Base-by-base conservation (phyloP, 2,113 vertebrate species). In the Eulacestoma nigropectus region DNA sequence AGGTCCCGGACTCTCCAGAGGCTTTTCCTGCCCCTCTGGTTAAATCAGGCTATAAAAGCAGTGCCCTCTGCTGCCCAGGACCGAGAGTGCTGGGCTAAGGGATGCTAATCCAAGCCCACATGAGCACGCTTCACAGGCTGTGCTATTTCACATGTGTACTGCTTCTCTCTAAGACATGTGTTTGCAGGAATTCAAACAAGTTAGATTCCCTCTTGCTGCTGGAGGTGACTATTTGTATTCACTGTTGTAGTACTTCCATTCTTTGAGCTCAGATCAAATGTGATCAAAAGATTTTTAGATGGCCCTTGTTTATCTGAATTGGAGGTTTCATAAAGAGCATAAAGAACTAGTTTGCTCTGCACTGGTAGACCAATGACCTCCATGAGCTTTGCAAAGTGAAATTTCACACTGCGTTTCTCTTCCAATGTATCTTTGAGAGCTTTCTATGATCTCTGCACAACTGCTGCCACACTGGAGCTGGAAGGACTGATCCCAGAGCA, bases 41-140 rank as follows among this genome's bases (percentile, higher is more conserved):
- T 70, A 39, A 59, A 59, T 32, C 64, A 27, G 79, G 30, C 68
- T 70, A 55, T 53, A 84, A 77, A 89, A 87, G 83, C 55, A 90
- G 83, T 93, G 95, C 94, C 95, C 93, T 92, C 94, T 97, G 68
- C 80, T 92, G 95, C 83, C 89, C 55, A 80, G 85, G 95, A 89
- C 68, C 33, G 59, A 69, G 6, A 63, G 50, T 64, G 72, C 47
- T 76, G 87, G 33, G 32, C 70, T 46, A 5, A 25, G 25, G 39
- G 46, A 35, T 22, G 46, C 53, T 52, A 25, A 63, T 42, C 50
- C 57, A 27, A 26, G 59, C 29, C 67, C 46, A 8, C 46, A 8
- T 4, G 13, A 42, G 11, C 18, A 21, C 22, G 37, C n/a, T 56
- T 47, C 52, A 23, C 46, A 52, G 23, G 18, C 29, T 76, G 5